Base-by-base conservation (phyloP, 2,888 invertebrate genomes). In the Pandemis heparana region DNA sequence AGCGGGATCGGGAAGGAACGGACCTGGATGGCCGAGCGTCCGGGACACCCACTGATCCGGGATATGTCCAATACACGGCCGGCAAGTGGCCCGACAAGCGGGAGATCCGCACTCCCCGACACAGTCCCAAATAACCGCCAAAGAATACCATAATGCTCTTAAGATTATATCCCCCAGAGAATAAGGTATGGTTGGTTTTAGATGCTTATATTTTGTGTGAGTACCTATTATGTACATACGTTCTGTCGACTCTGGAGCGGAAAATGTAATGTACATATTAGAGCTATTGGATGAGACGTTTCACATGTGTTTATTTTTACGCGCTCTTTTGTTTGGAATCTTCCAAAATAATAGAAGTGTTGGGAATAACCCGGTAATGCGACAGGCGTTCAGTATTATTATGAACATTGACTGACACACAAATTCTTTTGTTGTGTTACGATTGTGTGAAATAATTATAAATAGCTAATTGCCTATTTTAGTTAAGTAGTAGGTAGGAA, bases 11-110 rank as follows among this genome's bases (percentile, higher is more conserved):
- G 60, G 88, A 94, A 51, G 84, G 83, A 1, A 80, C 87, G 1
- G 92, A 91, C 43, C 81, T 83, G 5, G 91, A 91, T 0, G 63
- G 63, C 14, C 85, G 95, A 65, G 95, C 95, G 0, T 95, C 95
- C 0, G 96, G 96, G n/a, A 95, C 96, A 0, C 96, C 97, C 0
- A 96, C 95, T 0, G 97, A 97, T 85, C 97, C 96, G 0, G 97
- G 97, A 4, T 97, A 95, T 80, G 97, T 97, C 1, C 96, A 96
- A 81, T 97, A 97, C 82, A 95, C 96, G 0, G 97, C 96, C 0
- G 96, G 95, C 76, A 95, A 96, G 79, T 97, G 97, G 97, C 95
- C 95, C 0, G 94, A 95, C 61, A 93, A 92, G 66, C 81, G 93
- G 39, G 95, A 93, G 80, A 83, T 94, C 8, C 95, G 95, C 79